Evolutionary conservation across 1,140 invertebrate genomes (phyloP), one percentile per base, ranked within the genome.

Genomic region (Drosophila ironensis): DNA sequence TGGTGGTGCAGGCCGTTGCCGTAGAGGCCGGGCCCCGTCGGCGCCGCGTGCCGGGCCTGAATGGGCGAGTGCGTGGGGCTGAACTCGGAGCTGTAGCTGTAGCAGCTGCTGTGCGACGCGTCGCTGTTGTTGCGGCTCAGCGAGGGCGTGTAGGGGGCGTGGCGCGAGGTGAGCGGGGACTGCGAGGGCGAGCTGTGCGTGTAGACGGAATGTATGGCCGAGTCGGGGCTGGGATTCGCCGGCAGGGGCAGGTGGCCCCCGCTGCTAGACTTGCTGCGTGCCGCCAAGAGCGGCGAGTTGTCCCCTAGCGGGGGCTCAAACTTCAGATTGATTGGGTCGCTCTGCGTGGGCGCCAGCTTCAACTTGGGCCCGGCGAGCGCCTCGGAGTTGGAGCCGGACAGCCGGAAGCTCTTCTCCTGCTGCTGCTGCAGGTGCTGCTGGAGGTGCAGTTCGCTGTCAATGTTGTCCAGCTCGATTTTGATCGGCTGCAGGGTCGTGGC

Each of bases 111-210:
- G 84, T 97, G 95, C 35, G 96, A 97, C 1, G 96, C 96, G 78
- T 97, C 96, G 48, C 95, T 97, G 90, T 97, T 97, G 90, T 97
- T 97, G 20, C 96, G 92, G 14, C 95, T 95, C 66, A 97, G 90
- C 8, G 95, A 95, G 12, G 96, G 96, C 17, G 96, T 97, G 57
- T 96, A 92, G 8, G 92, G 92, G 42, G 93, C 92, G 82, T 97
- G 96, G 2, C 96, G 92, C n/a, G 95, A 95, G 7, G 95, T 95
- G 5, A 96, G 92, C 1, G 96, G 96, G 76, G 94, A 95, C 70
- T 96, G 96, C 50, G 95, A 96, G 14, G 96, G 96, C 56, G 95
- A 97, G 90, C 92, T 93, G 64, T 93, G 92, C 44, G 92, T 92
- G 82, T 96, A 97, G 71, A 94, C 96, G 66, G 95, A 97, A 91